Base-by-base conservation (phyloP, 2,888 invertebrate species). In the Drosophila ezoana region DNA sequence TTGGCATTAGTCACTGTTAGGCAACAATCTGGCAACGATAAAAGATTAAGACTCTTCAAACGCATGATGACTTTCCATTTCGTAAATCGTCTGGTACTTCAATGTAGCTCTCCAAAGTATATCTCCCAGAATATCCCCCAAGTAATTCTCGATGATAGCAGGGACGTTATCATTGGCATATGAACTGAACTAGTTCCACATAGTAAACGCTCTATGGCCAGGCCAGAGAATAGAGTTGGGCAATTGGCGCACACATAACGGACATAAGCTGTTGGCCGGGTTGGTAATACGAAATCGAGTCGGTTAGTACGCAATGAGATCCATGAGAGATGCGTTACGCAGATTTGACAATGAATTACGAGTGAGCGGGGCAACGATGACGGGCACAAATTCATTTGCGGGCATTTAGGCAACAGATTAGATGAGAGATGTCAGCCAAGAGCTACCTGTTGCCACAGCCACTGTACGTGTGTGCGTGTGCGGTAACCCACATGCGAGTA, bases 401-500 rank as follows among this genome's bases (percentile, higher is more conserved):
- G 53, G 51, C 54, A 64, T 82, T 83, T 82, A 77, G 72, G 68
- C 74, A 69, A 72, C 62, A 65, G 72, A 82, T 87, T 77, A 77
- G 70, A 82, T 71, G 71, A 66, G n/a, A 66, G 60, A 73, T 68
- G 75, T 60, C 77, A 77, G 76, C 48, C 62, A 51, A 58, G 51
- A 52, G 52, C 68, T 58, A 49, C 69, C 81, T 71, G 74, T 45
- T 45, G 35, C 44, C 53, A 51, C 49, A 23, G 5, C 23, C 23
- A 20, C 20, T 4, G 20, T n/a, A n/a, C 4, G 20, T 5, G 20
- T 20, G 6, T 14, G 14, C n/a, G 14, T 61, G 66, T 72, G 60
- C 51, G 65, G 74, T 59, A 78, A 63, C 64, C 69, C 58, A 9
- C 59, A 14, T 11, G 35, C 35, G 23, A 35, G 28, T 13, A 48